Conservation (phyloP, 2,888 invertebrate species). For the Eupithecia abbreviata region DNA sequence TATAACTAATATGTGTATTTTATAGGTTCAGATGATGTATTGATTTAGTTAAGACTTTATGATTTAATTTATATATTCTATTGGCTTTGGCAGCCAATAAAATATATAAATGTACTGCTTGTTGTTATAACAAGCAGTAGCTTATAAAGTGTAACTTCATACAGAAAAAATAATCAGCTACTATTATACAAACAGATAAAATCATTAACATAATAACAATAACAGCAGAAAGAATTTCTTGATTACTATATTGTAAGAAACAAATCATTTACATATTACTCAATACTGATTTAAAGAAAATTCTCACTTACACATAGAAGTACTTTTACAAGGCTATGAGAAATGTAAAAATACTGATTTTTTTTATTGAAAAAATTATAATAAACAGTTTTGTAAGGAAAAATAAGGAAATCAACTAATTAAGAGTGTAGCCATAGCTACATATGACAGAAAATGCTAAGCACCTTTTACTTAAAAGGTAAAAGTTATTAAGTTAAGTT, state of each 20-base stretch:
- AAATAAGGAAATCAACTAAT: not conserved
- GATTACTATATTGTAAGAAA: not conserved
- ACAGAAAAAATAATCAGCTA: not conserved
- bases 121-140: not conserved
- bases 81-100: too few species aligned
- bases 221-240: not conserved
- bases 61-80: too few species aligned
- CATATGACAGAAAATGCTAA: not conserved
- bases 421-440: not conserved
- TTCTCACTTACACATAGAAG: not conserved
- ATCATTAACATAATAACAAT: not conserved
- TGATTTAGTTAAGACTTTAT: not conserved
- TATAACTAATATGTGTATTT: not conserved
- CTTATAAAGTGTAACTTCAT: not conserved
- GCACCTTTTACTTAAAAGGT: not conserved
- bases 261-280: not conserved
- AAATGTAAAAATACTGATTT: not conserved
- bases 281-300: constrained; percentile 1
- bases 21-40: not conserved
- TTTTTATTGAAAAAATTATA: not conserved
- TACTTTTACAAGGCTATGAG: not conserved
- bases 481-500: not conserved
- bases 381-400: not conserved
- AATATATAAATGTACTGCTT: too few species aligned
- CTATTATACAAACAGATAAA: not conserved